A percentile compares a stretch with the other conserved stretches of the same genome.
phyloP scores from a whole-genome alignment of 1,140 invertebrate genomes.

The Sesamia nonagrioides region DNA sequence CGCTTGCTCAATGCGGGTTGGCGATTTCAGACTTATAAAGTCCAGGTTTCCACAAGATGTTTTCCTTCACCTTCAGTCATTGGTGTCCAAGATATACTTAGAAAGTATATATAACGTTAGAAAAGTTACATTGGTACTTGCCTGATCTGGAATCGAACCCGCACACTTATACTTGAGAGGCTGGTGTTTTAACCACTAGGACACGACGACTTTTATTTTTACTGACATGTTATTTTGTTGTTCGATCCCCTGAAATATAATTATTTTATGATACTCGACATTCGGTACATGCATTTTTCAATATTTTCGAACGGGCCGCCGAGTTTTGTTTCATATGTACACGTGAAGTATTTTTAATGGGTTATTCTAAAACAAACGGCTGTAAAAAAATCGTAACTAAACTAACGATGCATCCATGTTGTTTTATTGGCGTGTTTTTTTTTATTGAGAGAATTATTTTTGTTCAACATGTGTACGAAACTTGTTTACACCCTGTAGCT shows the following conservation, averaged over 20 bases:
- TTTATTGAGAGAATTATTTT: constrained; percentile 20
- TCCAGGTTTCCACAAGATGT: no score
- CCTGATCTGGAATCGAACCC: no score
- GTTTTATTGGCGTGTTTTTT: constrained; percentile 12
- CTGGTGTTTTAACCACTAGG: no score
- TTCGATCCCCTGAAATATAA: constrained; percentile 16
- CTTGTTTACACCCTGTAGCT: constrained; percentile 50
- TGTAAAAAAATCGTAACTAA: constrained; percentile 38
- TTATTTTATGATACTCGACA: constrained; percentile 24
- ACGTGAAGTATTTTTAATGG: constrained; percentile 31
- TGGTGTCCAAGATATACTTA: no score
- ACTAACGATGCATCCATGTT: constrained; percentile 34
- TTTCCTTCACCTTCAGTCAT: no score
- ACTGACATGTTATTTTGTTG: constrained; percentile 19
- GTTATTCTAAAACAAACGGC: constrained; percentile 37
- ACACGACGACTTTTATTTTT: constrained; percentile 31
- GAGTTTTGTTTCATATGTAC: constrained; percentile 19
- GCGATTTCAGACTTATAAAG: no score
- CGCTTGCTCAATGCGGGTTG: no score
- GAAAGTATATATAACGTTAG: no score
- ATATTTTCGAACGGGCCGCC: constrained; percentile 24
- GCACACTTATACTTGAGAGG: no score
- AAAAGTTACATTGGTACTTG: no score
- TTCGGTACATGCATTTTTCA: constrained; percentile 6
- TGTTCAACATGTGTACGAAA: constrained; percentile 5